Conservation (phyloP, 2,888 invertebrate species). For the Agrotis segetum region DNA sequence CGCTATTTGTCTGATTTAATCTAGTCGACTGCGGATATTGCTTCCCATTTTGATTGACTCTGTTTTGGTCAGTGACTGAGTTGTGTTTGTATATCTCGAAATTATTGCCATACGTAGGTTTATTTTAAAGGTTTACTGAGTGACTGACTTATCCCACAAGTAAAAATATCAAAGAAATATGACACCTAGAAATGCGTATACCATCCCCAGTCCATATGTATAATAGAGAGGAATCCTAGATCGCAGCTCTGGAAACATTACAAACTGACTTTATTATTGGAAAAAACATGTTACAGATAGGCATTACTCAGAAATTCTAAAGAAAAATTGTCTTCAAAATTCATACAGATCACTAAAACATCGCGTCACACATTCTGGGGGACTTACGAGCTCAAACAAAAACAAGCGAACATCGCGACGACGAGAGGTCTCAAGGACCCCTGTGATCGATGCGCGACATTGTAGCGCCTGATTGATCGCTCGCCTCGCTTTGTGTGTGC, state of each 20-base stretch:
- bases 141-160: too few relatives aligned
- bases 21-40: not conserved
- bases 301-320: not conserved
- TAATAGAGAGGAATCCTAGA: too few relatives aligned
- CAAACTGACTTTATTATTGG: too few relatives aligned
- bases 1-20: constrained; percentile 15
- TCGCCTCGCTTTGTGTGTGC: constrained; percentile 30
- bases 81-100: not conserved
- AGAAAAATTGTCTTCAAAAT: not conserved
- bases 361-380: constrained; percentile 2
- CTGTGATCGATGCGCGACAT: constrained; percentile 45
- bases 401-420: constrained; percentile 18
- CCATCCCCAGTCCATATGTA: too few relatives aligned
- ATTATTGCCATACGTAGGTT: not conserved
- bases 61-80: constrained; percentile 1
- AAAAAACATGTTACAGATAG: not conserved
- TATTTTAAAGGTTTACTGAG: not conserved
- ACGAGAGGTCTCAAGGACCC: constrained; percentile 4
- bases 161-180: too few relatives aligned
- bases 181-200: too few relatives aligned
- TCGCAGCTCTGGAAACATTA: too few relatives aligned
- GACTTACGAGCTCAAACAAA: constrained; percentile 30
- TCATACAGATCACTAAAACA: constrained; percentile 10
- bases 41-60: not conserved
- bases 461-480: constrained; percentile 49